Evolutionary conservation across 2,888 invertebrate genomes (phyloP), one percentile per base, ranked within the genome.

Genomic region (Nesidiocoris tenuis): DNA sequence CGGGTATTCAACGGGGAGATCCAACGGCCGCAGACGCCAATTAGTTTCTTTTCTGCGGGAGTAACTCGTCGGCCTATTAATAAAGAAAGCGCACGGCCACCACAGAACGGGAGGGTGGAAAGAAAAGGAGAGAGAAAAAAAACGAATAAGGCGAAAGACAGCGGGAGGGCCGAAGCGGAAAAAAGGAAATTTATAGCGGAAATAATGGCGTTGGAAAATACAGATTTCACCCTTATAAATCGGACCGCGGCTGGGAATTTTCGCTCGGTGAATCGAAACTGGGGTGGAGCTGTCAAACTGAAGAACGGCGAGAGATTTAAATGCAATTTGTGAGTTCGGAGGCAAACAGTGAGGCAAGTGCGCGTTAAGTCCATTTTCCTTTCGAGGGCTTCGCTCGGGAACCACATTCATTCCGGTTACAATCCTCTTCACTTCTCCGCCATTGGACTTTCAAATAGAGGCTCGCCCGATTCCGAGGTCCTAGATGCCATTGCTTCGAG

Each of bases 381-480:
- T 54, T 39, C 39, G 7, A 55, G 24, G n/a, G 24, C 17, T 25
- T 65, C 24, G 23, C 24, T 67, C 39, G 18, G 61, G 67, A 67
- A 67, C 19, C 67, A 67, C 67, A 67, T 67, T 67, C 67, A 67
- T 67, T 67, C 54, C 23, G 55, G 63, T 54, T 67, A 67, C 67
- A 55, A 39, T 67, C 67, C 67, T 22, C 67, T 17, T 54, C 18
- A 24, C 39, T 54, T 63, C 67, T 39, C 55, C 18, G 19, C 67
- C 24, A 67, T 67, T 67, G 67, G 67, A 67, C 39, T 67, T 67
- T 67, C 67, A 67, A 67, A 67, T 67, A 67, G 21, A 63, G 39
- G 21, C 21, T 63, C 63, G 5, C 22, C 59, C 63, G 19, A 5
- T 7, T 18, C 59, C 5, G 17, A 59, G 59, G 63, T 3, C 3